These are phyloP conservation scores for Hydrocynus forskahlii DNA, from an alignment of 2,797 vertebrate species.

Conservation along the genomic window DNA sequence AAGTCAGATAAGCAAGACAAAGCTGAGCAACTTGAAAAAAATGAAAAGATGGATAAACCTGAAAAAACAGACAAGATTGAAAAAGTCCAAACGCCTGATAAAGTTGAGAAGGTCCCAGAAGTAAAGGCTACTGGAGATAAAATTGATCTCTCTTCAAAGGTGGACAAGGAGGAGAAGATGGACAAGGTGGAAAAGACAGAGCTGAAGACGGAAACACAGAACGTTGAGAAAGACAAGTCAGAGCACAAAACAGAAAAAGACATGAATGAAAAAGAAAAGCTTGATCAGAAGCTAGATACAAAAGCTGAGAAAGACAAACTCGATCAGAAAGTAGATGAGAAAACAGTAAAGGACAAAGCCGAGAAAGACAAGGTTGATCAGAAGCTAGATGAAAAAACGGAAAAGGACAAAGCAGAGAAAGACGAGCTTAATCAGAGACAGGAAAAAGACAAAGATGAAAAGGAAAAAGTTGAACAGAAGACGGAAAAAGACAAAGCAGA, in stretches of 20 bases:
- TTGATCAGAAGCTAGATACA: conserved; percentile 2
- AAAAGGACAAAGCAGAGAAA: conserved; percentile 45
- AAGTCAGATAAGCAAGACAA: conserved; percentile 49
- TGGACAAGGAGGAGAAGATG: conserved; percentile 56
- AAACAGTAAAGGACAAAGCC: conserved; percentile 39
- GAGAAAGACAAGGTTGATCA: conserved; percentile 26
- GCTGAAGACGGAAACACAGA: conserved; percentile 33
- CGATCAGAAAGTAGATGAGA: conserved; percentile 3
- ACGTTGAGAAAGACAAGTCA: conserved; percentile 37
- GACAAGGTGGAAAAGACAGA: conserved; percentile 36
- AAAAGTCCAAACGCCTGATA: conserved; percentile 30
- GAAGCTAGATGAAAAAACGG: conserved; percentile 12
- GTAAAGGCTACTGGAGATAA: conserved; percentile 43
- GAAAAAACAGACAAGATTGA: conserved; percentile 49
- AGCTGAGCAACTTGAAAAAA: conserved; percentile 49
- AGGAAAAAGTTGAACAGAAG: conserved; percentile 32
- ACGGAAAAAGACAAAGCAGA: conserved; percentile 36
- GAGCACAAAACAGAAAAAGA: conserved; percentile 42
- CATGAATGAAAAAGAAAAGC: conserved; percentile 34
- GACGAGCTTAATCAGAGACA: conserved; percentile 20
- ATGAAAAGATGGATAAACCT: conserved; percentile 49
- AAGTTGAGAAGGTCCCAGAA: conserved; percentile 60
- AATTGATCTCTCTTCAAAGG: conserved; percentile 43
- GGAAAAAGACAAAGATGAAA: conserved; percentile 36
- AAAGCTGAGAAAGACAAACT: conserved; percentile 33